Evolutionary conservation across 2,888 invertebrate species (phyloP).

Genomic region (Mythimna vitellina): DNA sequence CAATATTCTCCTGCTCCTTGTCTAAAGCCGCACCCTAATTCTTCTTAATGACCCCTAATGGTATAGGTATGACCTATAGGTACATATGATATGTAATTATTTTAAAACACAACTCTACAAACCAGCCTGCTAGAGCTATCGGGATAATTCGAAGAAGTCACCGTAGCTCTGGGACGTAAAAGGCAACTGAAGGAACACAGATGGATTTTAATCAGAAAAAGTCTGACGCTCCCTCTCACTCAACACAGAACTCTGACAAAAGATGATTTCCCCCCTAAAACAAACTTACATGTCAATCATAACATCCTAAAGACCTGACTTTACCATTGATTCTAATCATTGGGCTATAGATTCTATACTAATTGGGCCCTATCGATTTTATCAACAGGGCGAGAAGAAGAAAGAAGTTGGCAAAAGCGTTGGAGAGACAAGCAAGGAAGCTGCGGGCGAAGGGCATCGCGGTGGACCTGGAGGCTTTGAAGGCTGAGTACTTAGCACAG

Average conservation of each 20-base stretch:
- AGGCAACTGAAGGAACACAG: too few relatives aligned
- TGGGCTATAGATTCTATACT: constrained; percentile 85
- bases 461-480: constrained; percentile 96
- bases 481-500: constrained; percentile 96
- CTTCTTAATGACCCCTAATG: neutral
- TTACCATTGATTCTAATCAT: neutral
- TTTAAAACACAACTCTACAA: too few relatives aligned
- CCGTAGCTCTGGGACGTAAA: too few relatives aligned
- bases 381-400: constrained; percentile 94
- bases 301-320: neutral
- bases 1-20: neutral
- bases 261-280: too few relatives aligned
- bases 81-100: neutral
- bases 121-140: too few relatives aligned
- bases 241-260: too few relatives aligned
- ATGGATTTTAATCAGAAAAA: too few relatives aligned
- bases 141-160: too few relatives aligned
- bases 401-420: constrained; percentile 97
- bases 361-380: constrained; percentile 87
- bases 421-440: constrained; percentile 97
- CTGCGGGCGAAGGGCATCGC: constrained; percentile 97
- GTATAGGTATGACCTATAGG: neutral
- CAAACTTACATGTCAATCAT: neutral
- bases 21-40: neutral
- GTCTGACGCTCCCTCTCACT: too few relatives aligned